Base-by-base conservation (phyloP, 2,113 vertebrate genomes). In the Scopus umbretta region DNA sequence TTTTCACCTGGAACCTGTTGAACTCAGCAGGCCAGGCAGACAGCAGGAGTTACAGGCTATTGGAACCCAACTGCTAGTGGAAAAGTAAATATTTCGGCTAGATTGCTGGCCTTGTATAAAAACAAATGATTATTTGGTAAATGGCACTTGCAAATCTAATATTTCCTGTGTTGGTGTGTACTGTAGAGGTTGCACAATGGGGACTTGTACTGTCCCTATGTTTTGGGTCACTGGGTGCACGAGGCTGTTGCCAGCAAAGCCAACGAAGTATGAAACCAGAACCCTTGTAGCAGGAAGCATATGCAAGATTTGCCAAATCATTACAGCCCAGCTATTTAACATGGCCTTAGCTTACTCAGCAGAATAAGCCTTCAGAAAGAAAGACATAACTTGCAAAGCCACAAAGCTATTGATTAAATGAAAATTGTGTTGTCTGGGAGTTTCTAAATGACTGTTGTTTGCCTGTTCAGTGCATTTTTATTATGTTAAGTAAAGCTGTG, bases 261-360 rank as follows among this genome's bases (percentile, higher is more conserved):
- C 97, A 97, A 78, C 92, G 93, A 89, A 93, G 86, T 84, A 90
- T 89, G 86, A 97, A 97, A 97, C 80, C 92, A 96, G 90, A 97
- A 68, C 50, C 67, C 50, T 55, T 11, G 7, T 56, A 88, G 96
- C 94, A 96, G 91, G 89, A 96, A 96, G 89, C 90, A 84, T 50
- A 85, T 22, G 74, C 26, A 70, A 42, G 85, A 67, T 65, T 80
- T 96, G 97, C 97, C 97, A 98, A 97, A 96, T 97, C 93, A 90
- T 97, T 96, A 97, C 16, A 6, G 94, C 63, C 89, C 67, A 72
- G 86, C 93, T 96, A 93, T 97, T 97, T 96, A 96, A 96, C 49
- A 47, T 27, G 61, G 81, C 78, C 83, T 95, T 96, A 96, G 90
- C 93, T 96, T 97, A 95, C 93, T 97, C 96, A 97, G 96, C 97